phyloP scores from a whole-genome alignment of 2,113 vertebrate species.

The Eretmochelys imbricata region DNA sequence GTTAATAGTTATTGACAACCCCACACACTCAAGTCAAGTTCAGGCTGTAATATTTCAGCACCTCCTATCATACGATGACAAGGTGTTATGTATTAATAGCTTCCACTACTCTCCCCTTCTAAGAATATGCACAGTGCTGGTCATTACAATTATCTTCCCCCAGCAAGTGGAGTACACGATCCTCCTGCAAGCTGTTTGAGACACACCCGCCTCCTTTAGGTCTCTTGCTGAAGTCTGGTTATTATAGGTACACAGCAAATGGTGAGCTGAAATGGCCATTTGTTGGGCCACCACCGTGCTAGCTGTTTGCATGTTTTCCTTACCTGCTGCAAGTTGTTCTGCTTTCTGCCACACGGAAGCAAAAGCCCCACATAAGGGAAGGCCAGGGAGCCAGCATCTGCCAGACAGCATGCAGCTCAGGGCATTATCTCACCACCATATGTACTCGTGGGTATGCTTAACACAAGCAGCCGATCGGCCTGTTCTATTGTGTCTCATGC shows the following conservation, averaged over 20 bases:
- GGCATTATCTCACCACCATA: background rate
- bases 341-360: background rate
- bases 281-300: too few species aligned
- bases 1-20: slow-evolving; percentile 37
- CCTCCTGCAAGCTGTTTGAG: accelerated
- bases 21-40: background rate
- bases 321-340: background rate
- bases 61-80: background rate
- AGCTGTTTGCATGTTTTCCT: background rate
- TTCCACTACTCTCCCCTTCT: accelerated
- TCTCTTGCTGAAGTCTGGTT: accelerated
- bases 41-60: slow-evolving; percentile 18
- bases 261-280: background rate
- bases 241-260: too few species aligned
- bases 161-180: accelerated
- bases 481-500: background rate
- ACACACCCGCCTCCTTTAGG: too few species aligned
- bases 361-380: background rate
- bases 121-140: accelerated
- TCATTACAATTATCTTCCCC: accelerated
- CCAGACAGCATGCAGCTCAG: background rate
- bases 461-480: accelerated
- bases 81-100: background rate
- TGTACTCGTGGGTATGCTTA: accelerated
- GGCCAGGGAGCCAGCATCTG: background rate